Evolutionary conservation across 2,113 vertebrate species (phyloP).

Genomic region (Neolamprologus cancellatus): DNA sequence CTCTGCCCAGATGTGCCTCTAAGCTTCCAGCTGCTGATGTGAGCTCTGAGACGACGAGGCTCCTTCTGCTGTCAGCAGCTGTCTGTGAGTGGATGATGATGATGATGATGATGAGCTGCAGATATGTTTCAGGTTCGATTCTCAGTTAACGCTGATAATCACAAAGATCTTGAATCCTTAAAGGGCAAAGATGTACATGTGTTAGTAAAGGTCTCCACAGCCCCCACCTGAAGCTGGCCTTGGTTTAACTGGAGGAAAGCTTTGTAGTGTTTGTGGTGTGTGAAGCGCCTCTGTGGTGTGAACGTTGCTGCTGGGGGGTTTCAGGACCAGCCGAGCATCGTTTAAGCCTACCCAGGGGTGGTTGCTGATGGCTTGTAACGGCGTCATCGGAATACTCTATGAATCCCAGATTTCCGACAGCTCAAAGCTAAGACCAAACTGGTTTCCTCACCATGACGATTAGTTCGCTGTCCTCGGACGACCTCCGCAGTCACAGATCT

Average conservation of each 20-base stretch:
- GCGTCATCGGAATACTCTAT: neutral
- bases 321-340: neutral
- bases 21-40: neutral
- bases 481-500: neutral
- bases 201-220: neutral
- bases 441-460: neutral
- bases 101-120: neutral
- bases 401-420: neutral
- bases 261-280: neutral
- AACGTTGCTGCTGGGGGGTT: neutral
- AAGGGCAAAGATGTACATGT: rapidly evolving
- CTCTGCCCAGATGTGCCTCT: neutral
- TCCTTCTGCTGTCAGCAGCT: neutral
- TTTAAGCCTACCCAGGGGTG: neutral
- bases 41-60: neutral
- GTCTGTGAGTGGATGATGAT: neutral
- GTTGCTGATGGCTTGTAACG: neutral
- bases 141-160: neutral
- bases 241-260: neutral
- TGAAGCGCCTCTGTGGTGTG: neutral
- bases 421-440: neutral
- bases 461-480: neutral
- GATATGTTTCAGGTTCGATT: neutral
- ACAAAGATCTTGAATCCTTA: neutral
- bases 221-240: neutral